Evolutionary conservation across 2,113 vertebrate species (phyloP).

Genomic region (Lamprotornis superbus): DNA sequence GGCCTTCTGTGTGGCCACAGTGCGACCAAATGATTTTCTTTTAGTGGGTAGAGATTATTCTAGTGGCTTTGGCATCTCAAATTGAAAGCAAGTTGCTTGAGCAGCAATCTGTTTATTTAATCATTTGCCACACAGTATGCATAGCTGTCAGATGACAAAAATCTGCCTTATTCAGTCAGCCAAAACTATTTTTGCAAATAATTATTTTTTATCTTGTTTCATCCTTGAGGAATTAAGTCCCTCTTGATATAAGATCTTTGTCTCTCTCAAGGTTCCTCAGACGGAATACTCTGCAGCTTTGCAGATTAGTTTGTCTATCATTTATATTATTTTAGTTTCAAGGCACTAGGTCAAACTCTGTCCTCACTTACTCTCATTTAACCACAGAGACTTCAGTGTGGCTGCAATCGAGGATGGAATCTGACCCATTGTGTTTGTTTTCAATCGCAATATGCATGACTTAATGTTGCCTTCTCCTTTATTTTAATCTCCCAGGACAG

Average conservation of each 20-base stretch:
- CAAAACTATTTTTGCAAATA: constrained; percentile 53
- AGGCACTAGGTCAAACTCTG: constrained; percentile 53
- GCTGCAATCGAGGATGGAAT: constrained; percentile 66
- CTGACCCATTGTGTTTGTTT: constrained; percentile 73
- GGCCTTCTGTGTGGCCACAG: constrained; percentile 55
- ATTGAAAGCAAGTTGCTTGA: constrained; percentile 25
- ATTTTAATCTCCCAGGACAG: constrained; percentile 61
- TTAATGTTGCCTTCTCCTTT: constrained; percentile 65
- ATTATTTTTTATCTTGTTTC: constrained; percentile 47
- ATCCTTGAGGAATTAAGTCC: constrained; percentile 53
- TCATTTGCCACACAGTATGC: constrained; percentile 54
- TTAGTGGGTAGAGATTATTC: constrained; percentile 19
- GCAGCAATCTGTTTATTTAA: constrained; percentile 68
- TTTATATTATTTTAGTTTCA: constrained; percentile 46
- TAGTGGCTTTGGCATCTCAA: constrained; percentile 54
- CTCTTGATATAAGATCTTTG: constrained; percentile 22
- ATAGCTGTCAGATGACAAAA: constrained; percentile 50
- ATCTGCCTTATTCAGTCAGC: neutral
- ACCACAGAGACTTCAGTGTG: constrained; percentile 48
- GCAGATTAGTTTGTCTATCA: constrained; percentile 23
- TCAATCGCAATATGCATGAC: constrained; percentile 70
- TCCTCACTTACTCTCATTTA: constrained; percentile 51
- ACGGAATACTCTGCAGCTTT: constrained; percentile 37
- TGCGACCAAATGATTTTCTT: constrained; percentile 39
- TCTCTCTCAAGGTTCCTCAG: constrained; percentile 25